Evolutionary conservation across 2,113 vertebrate species (phyloP).

Genomic region (Malurus elegans): DNA sequence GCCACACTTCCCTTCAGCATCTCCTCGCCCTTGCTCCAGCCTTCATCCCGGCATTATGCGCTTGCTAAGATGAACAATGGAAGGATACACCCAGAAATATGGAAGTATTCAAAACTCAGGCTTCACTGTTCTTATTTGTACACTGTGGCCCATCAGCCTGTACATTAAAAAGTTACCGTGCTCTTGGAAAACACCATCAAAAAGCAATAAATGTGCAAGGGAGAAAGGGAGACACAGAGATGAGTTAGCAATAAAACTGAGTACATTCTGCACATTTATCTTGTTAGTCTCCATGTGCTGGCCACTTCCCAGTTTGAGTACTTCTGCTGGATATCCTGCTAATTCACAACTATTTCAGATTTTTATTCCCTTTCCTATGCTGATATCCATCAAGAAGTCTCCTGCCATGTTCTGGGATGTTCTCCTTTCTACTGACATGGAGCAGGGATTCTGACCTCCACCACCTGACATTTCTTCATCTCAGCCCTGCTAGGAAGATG

Average conservation of each 20-base stretch:
- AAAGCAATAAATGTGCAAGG: not conserved
- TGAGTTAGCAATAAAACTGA: not conserved
- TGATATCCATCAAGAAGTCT: not conserved
- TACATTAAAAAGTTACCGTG: not conserved
- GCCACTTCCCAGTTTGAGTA: not conserved
- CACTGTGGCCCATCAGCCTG: not conserved
- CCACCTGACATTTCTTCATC: not conserved
- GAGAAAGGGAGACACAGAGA: not conserved
- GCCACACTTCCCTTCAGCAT: conserved; percentile 54
- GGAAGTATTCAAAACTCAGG: conserved; percentile 18
- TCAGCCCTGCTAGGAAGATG: not conserved
- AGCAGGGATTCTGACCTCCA: not conserved
- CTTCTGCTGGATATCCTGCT: not conserved
- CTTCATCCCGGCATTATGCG: not conserved
- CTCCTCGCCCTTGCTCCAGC: not conserved
- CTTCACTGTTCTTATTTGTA: not conserved
- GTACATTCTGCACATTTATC: conserved; percentile 1
- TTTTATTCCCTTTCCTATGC: not conserved
- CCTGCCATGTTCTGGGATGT: not conserved
- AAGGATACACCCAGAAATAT: conserved; percentile 45
- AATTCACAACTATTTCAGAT: not conserved
- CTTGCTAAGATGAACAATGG: not conserved
- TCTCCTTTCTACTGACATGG: not conserved
- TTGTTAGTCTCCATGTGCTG: not conserved
- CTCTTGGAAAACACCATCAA: conserved; percentile 14